Percentiles rank a stretch among this genome's conserved stretches.
These are phyloP conservation scores for Muraenolepis orangiensis DNA, from an alignment of 2,797 vertebrate species.

Conservation along the genomic window DNA sequence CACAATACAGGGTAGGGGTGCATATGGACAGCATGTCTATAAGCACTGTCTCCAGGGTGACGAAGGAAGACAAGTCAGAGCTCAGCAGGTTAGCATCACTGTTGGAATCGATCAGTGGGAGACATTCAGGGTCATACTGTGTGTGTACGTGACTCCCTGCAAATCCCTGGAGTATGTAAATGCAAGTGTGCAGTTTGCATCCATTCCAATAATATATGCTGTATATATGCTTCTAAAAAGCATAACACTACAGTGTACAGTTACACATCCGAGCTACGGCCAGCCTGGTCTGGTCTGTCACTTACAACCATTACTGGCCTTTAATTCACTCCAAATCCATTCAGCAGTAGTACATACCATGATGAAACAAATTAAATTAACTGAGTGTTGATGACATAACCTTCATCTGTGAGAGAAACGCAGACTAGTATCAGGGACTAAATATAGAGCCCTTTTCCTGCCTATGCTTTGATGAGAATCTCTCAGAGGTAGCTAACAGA, in stretches of 20 bases:
- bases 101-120: not conserved
- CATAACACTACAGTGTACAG: not conserved
- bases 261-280: slow-evolving; percentile 14
- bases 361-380: slow-evolving; percentile 6
- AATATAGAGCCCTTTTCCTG: slow-evolving; percentile 45
- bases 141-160: not conserved
- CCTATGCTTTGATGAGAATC: slow-evolving; percentile 30
- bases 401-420: not conserved
- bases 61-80: not conserved
- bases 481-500: slow-evolving; percentile 48
- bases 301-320: not conserved
- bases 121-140: not conserved
- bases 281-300: slow-evolving; percentile 8
- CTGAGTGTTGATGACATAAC: slow-evolving; percentile 26
- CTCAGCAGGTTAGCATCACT: slow-evolving; percentile 3
- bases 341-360: slow-evolving; percentile 16
- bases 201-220: not conserved
- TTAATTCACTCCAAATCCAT: slow-evolving; percentile 20
- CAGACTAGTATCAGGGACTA: slow-evolving; percentile 22
- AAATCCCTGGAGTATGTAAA: not conserved
- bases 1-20: not conserved
- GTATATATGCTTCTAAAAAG: not conserved
- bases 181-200: not conserved
- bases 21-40: not conserved
- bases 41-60: not conserved